Conservation (phyloP, 1,140 invertebrate species). For the Choristoneura fumiferana region DNA sequence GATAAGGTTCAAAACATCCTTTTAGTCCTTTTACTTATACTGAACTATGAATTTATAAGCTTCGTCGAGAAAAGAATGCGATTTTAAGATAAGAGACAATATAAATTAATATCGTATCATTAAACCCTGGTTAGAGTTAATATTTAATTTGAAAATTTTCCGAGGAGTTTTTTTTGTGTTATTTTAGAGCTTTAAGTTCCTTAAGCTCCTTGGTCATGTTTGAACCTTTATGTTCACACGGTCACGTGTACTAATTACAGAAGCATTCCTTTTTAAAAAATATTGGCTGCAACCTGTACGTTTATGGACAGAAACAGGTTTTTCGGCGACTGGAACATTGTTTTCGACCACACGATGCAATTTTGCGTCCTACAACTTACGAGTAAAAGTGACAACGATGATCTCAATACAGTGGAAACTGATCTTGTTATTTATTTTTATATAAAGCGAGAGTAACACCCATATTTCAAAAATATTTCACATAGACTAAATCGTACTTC, state of each 20-base stretch:
- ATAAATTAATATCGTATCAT: constrained; percentile 9
- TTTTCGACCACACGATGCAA: background rate
- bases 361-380: background rate
- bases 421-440: no score
- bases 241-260: no score
- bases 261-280: no score
- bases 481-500: no score
- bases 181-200: no score
- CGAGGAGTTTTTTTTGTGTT: background rate
- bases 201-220: no score
- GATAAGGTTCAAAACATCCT: constrained; percentile 53
- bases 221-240: no score
- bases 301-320: background rate
- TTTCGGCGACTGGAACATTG: constrained; percentile 4
- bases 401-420: no score
- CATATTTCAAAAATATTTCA: no score
- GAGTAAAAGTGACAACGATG: constrained; percentile 3
- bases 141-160: constrained; percentile 14
- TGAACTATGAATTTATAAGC: constrained; percentile 15
- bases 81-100: constrained; percentile 8
- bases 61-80: constrained; percentile 12
- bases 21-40: constrained; percentile 19
- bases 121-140: constrained; percentile 1
- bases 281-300: no score
- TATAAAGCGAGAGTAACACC: no score